Percentiles rank a stretch among this genome's conserved stretches.
These are phyloP conservation scores for Calliopum simillimum DNA, from an alignment of 2,888 invertebrate genomes.

Conservation along the genomic window DNA sequence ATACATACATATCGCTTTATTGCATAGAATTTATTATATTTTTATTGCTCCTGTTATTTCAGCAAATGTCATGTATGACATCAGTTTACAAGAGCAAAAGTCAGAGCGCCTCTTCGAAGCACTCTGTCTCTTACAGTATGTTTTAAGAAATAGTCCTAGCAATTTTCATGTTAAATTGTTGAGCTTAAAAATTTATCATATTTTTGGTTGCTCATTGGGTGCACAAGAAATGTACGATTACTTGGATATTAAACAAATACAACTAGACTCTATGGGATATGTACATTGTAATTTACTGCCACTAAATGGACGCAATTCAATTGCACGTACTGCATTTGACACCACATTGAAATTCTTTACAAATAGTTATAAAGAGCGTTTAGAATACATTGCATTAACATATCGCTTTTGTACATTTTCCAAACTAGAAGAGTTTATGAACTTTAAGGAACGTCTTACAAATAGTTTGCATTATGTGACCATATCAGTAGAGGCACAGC, in stretches of 20 bases:
- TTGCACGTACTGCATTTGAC: conserved; percentile 78
- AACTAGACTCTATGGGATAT: conserved; percentile 91
- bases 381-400: conserved; percentile 90
- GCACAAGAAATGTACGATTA: conserved; percentile 81
- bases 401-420: conserved; percentile 96
- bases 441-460: conserved; percentile 83
- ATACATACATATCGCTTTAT: conserved; percentile 17
- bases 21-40: neutral
- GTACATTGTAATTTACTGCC: conserved; percentile 81
- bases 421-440: conserved; percentile 90
- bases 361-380: conserved; percentile 89
- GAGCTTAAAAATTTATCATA: conserved; percentile 83
- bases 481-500: conserved; percentile 75
- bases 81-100: conserved; percentile 70
- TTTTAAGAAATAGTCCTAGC: conserved; percentile 81
- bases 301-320: conserved; percentile 77
- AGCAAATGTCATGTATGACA: conserved; percentile 68
- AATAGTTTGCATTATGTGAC: conserved; percentile 83
- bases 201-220: conserved; percentile 78
- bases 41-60: conserved; percentile 23
- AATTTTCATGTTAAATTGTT: conserved; percentile 92
- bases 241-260: conserved; percentile 92
- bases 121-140: conserved; percentile 78
- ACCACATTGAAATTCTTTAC: conserved; percentile 87
- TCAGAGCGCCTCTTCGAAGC: conserved; percentile 74